phyloP scores from a whole-genome alignment of 2,113 vertebrate species.

The Heloderma charlesbogerti region DNA sequence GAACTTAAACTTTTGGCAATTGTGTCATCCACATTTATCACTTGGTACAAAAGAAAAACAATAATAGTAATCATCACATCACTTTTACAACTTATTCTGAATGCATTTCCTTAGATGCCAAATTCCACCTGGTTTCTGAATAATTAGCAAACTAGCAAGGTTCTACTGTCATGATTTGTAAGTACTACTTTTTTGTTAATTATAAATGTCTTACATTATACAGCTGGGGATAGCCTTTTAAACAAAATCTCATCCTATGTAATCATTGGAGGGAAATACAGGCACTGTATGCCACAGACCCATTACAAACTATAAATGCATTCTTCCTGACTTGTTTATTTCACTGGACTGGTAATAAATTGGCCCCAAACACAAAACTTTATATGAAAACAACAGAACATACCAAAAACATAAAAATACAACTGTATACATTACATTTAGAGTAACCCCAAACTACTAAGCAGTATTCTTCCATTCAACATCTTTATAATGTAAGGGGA shows the following conservation, averaged over 20 bases:
- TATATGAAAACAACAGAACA: conserved; percentile 65
- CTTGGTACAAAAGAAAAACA: background rate
- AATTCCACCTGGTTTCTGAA: conserved; percentile 9
- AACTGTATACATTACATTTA: conserved; percentile 48
- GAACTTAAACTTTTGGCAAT: background rate
- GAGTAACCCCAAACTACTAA: conserved; percentile 64
- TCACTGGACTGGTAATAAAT: conserved; percentile 65
- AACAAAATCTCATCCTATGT: conserved; percentile 50
- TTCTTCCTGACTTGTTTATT: conserved; percentile 72
- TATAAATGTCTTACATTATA: conserved; percentile 33
- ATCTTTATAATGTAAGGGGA: conserved; percentile 65
- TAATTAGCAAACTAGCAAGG: background rate
- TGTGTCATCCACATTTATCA: background rate
- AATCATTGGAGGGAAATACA: conserved; percentile 44
- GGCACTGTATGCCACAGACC: conserved; percentile 61
- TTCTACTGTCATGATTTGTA: background rate
- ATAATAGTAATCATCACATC: background rate
- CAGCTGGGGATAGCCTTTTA: conserved; percentile 36
- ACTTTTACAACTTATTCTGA: background rate
- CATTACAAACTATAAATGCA: conserved; percentile 70
- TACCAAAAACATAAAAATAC: conserved; percentile 56
- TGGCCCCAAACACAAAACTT: conserved; percentile 65
- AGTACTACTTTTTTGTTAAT: background rate
- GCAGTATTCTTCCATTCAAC: conserved; percentile 64
- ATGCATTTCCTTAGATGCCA: background rate